Evolutionary conservation across 2,797 vertebrate genomes (phyloP).

Genomic region (Hoplostethus atlanticus): DNA sequence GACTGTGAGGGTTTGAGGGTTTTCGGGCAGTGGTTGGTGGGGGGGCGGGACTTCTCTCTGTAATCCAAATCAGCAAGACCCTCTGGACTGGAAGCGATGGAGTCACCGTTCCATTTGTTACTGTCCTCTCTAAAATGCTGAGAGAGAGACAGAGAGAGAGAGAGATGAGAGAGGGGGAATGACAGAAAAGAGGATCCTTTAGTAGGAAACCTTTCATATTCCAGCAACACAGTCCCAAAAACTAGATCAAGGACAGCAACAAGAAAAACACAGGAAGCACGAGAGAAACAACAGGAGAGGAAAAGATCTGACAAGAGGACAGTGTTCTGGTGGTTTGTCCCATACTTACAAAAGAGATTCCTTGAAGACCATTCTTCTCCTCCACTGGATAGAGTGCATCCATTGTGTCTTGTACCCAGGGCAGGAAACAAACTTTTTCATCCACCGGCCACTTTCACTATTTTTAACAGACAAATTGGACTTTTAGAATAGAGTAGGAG

Average conservation of each 20-base stretch:
- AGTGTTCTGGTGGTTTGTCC: slow-evolving; percentile 9
- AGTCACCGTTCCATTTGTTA: slow-evolving; percentile 14
- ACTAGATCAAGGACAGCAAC: slow-evolving; percentile 20
- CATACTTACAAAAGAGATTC: slow-evolving; percentile 70
- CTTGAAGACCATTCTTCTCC: slow-evolving; percentile 7
- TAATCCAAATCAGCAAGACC: slow-evolving; percentile 31
- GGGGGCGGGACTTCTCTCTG: slow-evolving; percentile 9
- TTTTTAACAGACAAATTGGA: neutral
- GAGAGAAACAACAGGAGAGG: slow-evolving; percentile 34
- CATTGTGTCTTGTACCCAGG: slow-evolving; percentile 62
- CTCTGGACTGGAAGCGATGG: slow-evolving; percentile 30
- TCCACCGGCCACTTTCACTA: neutral
- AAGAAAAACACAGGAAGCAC: slow-evolving; percentile 41
- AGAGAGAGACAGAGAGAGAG: neutral
- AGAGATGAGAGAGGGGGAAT: neutral
- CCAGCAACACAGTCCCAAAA: neutral
- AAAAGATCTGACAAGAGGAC: slow-evolving; percentile 9
- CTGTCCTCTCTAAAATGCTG: slow-evolving; percentile 42
- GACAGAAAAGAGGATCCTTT: neutral
- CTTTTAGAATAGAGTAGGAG: no score
- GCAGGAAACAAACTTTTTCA: neutral
- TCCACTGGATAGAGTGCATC: slow-evolving; percentile 30
- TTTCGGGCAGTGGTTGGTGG: slow-evolving; percentile 68
- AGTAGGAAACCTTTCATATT: neutral
- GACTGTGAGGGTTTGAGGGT: slow-evolving; percentile 78